Conservation (phyloP, 2,797 vertebrate genomes). For the Margarornis squamiger region DNA sequence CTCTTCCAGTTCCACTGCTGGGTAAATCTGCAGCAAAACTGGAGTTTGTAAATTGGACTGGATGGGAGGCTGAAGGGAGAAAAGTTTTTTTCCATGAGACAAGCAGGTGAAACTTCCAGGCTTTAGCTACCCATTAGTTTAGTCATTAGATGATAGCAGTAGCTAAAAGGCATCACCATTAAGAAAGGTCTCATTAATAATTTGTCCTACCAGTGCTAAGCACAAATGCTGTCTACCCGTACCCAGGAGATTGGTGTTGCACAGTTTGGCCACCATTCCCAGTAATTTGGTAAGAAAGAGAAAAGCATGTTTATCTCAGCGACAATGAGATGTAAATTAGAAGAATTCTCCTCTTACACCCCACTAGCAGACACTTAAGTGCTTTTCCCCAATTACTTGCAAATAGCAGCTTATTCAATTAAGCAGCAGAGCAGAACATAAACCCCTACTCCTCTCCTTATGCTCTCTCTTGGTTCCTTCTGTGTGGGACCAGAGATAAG, state of each 20-base stretch:
- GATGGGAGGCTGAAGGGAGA: not conserved
- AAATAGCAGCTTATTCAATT: slow-evolving; percentile 42
- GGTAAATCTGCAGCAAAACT: not conserved
- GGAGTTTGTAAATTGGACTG: not conserved
- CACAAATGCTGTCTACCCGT: not conserved
- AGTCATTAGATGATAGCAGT: not conserved
- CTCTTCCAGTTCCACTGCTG: not conserved
- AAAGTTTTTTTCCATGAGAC: not conserved
- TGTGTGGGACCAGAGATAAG: not conserved
- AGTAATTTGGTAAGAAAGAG: slow-evolving; percentile 20
- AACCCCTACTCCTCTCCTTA: not conserved
- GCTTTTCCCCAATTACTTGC: slow-evolving; percentile 13
- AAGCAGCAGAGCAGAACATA: not conserved
- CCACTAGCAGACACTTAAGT: not conserved
- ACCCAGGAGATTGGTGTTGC: not conserved
- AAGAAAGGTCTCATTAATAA: slow-evolving; percentile 12
- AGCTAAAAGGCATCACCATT: not conserved
- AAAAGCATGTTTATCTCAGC: slow-evolving; percentile 41
- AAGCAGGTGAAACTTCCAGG: not conserved
- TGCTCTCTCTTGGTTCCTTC: not conserved
- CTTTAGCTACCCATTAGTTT: not conserved
- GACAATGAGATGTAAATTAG: slow-evolving; percentile 29
- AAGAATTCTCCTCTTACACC: slow-evolving; percentile 29
- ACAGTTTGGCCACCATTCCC: not conserved
- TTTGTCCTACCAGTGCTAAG: not conserved